These are phyloP conservation scores for Wasmannia auropunctata DNA, from an alignment of 1,140 invertebrate species.

Conservation along the genomic window DNA sequence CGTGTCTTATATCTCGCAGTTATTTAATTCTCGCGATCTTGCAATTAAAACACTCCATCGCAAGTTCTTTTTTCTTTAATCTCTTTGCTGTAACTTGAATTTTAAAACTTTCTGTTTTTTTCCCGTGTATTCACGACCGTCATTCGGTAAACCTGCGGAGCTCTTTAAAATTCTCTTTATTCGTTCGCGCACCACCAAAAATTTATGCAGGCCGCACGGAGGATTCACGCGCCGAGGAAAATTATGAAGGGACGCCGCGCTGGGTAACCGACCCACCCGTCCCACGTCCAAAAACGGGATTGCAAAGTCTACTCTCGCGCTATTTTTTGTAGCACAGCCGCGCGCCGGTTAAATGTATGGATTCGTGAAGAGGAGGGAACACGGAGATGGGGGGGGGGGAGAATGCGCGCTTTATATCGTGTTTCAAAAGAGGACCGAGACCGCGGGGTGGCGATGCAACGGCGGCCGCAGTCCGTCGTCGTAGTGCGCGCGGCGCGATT, in stretches of 20 bases:
- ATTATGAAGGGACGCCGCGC: slow-evolving; percentile 32
- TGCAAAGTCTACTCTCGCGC: slow-evolving; percentile 10
- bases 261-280: not conserved
- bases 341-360: slow-evolving; percentile 52
- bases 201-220: slow-evolving; percentile 42
- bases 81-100: not conserved
- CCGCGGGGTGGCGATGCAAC: not conserved
- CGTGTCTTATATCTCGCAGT: not conserved
- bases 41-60: not conserved
- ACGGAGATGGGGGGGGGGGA: too few relatives aligned
- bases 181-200: slow-evolving; percentile 23
- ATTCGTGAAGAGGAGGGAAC: slow-evolving; percentile 8
- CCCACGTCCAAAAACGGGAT: slow-evolving; percentile 27
- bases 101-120: not conserved
- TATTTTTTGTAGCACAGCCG: slow-evolving; percentile 1
- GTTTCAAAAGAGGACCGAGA: slow-evolving; percentile 62
- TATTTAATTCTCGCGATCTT: not conserved
- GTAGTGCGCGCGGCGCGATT: not conserved
- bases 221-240: slow-evolving; percentile 51
- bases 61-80: not conserved
- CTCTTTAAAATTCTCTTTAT: slow-evolving; percentile 31
- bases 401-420: slow-evolving; percentile 57
- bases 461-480: not conserved
- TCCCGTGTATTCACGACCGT: not conserved
- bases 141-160: not conserved